phyloP scores from a whole-genome alignment of 2,888 invertebrate species.

The Dendrolimus pini region DNA sequence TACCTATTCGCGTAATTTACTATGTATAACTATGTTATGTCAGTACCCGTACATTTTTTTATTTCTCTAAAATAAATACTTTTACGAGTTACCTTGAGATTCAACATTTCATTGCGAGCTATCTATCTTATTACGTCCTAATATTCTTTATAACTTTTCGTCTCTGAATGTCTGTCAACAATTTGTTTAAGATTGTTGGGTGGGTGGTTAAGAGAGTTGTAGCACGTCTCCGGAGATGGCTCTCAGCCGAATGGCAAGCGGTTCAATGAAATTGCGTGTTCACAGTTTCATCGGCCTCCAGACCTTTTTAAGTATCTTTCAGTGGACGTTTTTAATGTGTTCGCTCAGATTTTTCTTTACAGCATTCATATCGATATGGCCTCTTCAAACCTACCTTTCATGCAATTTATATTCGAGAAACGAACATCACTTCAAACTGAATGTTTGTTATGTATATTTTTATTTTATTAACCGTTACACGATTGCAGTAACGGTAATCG shows the following conservation, averaged over 20 bases:
- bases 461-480: not conserved
- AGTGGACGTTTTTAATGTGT: conserved; percentile 20
- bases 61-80: not conserved
- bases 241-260: conserved; percentile 21
- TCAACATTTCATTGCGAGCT: not conserved
- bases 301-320: conserved; percentile 23
- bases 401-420: not conserved
- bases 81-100: not conserved
- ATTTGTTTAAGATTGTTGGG: conserved; percentile 15
- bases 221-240: conserved; percentile 14
- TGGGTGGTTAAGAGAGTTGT: not conserved
- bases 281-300: conserved; percentile 19
- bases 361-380: not conserved
- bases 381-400: not conserved
- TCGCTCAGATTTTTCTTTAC: conserved; percentile 2
- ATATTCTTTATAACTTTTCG: not conserved
- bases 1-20: too few relatives aligned
- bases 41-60: not conserved
- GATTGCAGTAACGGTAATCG: too few relatives aligned
- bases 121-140: not conserved
- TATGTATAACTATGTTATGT: not conserved
- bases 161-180: conserved; percentile 14
- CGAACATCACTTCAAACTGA: not conserved
- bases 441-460: not conserved
- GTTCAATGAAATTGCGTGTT: conserved; percentile 29